Evolutionary conservation across 2,113 vertebrate genomes (phyloP).

Genomic region (Benitochromis conjunctus): DNA sequence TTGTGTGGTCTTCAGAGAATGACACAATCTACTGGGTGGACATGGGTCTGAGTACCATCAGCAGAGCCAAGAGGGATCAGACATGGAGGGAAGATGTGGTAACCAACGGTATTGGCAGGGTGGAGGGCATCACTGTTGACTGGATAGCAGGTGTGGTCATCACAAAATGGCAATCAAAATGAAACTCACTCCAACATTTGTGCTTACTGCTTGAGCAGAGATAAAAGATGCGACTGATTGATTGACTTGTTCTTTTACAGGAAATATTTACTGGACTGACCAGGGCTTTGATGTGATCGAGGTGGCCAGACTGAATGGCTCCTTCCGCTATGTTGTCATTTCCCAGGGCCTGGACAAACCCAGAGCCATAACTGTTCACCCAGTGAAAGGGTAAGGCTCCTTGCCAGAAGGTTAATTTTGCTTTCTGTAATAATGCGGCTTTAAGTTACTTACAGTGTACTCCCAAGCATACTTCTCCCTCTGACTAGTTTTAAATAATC

Average conservation of each 20-base stretch:
- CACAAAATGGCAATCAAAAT: not conserved
- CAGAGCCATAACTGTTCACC: slow-evolving; percentile 92
- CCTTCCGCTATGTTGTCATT: slow-evolving; percentile 95
- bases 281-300: slow-evolving; percentile 98
- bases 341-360: slow-evolving; percentile 96
- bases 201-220: not conserved
- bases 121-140: slow-evolving; percentile 96
- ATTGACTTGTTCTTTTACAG: slow-evolving; percentile 56
- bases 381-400: slow-evolving; percentile 86
- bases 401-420: not conserved
- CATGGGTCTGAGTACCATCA: slow-evolving; percentile 97
- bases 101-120: slow-evolving; percentile 93
- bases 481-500: not conserved
- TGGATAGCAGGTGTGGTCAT: slow-evolving; percentile 86
- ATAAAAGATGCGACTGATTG: not conserved
- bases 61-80: slow-evolving; percentile 93
- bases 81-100: slow-evolving; percentile 96
- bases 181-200: accelerated
- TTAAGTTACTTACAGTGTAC: not conserved
- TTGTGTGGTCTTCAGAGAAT: slow-evolving; percentile 77
- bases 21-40: slow-evolving; percentile 99
- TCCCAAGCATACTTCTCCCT: not conserved
- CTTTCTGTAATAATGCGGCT: not conserved
- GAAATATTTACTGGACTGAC: slow-evolving; percentile 98
- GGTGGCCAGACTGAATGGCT: slow-evolving; percentile 95